Conservation (phyloP, 2,113 vertebrate species). For the Plestiodon gilberti region DNA sequence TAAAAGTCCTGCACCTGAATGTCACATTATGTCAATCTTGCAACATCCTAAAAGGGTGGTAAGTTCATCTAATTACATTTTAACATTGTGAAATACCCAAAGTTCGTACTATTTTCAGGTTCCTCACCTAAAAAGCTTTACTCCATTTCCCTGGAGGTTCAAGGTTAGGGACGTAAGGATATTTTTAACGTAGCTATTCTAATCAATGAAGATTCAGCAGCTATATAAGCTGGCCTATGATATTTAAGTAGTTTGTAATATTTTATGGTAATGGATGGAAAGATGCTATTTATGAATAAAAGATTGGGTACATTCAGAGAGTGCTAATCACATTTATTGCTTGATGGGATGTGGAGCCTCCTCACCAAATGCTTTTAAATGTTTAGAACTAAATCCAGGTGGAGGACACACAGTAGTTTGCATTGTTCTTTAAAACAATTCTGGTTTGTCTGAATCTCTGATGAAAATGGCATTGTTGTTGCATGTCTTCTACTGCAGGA, state of each 20-base stretch:
- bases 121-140: constrained; percentile 2
- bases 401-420: constrained; percentile 49
- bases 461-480: constrained; percentile 37
- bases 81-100: not conserved
- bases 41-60: not conserved
- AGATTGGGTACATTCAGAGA: constrained; percentile 42
- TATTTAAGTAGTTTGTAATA: constrained; percentile 3
- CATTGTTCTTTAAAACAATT: constrained; percentile 59
- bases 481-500: too few relatives aligned
- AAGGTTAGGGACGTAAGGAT: not conserved
- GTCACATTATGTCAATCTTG: not conserved
- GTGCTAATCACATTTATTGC: constrained; percentile 53
- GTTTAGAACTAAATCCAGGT: constrained; percentile 37
- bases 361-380: not conserved
- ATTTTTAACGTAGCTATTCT: constrained; percentile 20
- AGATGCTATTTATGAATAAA: constrained; percentile 62
- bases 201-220: constrained; percentile 10
- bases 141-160: not conserved
- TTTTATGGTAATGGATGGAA: constrained; percentile 32
- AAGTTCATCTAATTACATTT: not conserved
- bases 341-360: constrained; percentile 13
- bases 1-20: not conserved
- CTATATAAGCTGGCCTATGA: constrained; percentile 11
- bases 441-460: constrained; percentile 15
- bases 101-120: not conserved